These are phyloP conservation scores for Tiliacea aurago DNA, from an alignment of 2,888 invertebrate species.

Conservation along the genomic window DNA sequence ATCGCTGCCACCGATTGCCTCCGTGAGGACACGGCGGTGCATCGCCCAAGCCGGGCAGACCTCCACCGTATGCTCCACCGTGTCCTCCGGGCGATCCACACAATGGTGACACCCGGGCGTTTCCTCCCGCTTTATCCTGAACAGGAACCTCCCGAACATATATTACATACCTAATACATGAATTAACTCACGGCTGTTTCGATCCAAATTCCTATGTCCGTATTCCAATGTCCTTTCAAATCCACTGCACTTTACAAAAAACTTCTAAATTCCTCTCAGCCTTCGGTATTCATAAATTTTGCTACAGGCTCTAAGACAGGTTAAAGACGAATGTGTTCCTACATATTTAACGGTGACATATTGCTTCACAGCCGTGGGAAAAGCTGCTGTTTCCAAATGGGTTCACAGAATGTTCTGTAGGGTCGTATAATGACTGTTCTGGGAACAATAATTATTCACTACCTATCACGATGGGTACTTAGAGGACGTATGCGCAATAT, in stretches of 20 bases:
- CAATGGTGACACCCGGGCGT: too few species aligned
- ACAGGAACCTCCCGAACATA: too few species aligned
- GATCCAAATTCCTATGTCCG: too few species aligned
- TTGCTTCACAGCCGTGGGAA: constrained; percentile 52
- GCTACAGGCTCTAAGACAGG: constrained; percentile 10
- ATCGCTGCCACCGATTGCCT: too few species aligned
- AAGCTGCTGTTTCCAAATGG: constrained; percentile 38
- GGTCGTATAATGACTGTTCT: constrained; percentile 46
- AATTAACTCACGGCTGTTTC: not conserved
- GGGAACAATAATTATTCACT: constrained; percentile 40
- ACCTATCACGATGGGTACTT: constrained; percentile 17
- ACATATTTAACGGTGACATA: constrained; percentile 49
- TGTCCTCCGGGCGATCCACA: too few species aligned
- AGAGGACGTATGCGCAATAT: constrained; percentile 4
- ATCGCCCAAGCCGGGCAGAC: too few species aligned
- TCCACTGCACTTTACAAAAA: not conserved
- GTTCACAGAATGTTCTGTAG: constrained; percentile 50
- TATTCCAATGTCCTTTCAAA: too few species aligned
- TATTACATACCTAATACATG: not conserved
- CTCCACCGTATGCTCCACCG: too few species aligned
- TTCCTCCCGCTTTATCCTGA: too few species aligned
- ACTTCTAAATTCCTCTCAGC: constrained; percentile 8
- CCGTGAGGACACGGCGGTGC: too few species aligned
- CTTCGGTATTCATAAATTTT: constrained; percentile 29
- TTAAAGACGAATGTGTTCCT: constrained; percentile 36